phyloP scores from a whole-genome alignment of 2,113 vertebrate species.

The Vimba vimba region DNA sequence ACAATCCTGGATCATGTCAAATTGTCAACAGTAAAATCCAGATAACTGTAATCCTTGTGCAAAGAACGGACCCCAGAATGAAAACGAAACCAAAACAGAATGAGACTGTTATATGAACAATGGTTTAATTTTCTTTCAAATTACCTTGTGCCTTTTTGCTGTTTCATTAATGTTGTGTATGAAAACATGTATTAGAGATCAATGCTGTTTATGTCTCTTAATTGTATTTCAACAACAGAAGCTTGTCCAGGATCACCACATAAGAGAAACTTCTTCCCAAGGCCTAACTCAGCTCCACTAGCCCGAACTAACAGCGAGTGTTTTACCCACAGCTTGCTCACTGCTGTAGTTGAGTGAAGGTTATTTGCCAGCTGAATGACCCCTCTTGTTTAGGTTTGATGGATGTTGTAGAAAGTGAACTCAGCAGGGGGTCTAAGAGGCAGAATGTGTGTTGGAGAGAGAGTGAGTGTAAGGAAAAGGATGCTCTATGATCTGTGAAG shows the following conservation, averaged over 20 bases:
- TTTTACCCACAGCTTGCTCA: conserved; percentile 39
- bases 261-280: conserved; percentile 20
- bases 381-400: conserved; percentile 58
- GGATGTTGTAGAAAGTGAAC: conserved; percentile 50
- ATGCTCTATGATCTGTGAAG: conserved; percentile 61
- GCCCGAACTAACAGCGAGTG: conserved; percentile 21
- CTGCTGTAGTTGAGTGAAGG: conserved; percentile 51
- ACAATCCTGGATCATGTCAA: no score
- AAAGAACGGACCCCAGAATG: no score
- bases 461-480: conserved; percentile 41
- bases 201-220: not conserved
- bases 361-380: conserved; percentile 60
- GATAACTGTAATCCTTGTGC: no score
- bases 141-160: no score
- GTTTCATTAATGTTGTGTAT: not conserved
- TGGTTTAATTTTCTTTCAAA: no score
- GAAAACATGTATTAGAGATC: not conserved
- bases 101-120: no score
- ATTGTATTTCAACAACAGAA: conserved; percentile 3
- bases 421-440: conserved; percentile 49
- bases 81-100: no score
- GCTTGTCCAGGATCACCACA: not conserved
- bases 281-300: conserved; percentile 29
- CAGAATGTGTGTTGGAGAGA: conserved; percentile 27
- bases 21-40: no score